Evolutionary conservation across 2,797 vertebrate species (phyloP), one percentile per base, ranked within the genome.

Genomic region (Coreius guichenoti): DNA sequence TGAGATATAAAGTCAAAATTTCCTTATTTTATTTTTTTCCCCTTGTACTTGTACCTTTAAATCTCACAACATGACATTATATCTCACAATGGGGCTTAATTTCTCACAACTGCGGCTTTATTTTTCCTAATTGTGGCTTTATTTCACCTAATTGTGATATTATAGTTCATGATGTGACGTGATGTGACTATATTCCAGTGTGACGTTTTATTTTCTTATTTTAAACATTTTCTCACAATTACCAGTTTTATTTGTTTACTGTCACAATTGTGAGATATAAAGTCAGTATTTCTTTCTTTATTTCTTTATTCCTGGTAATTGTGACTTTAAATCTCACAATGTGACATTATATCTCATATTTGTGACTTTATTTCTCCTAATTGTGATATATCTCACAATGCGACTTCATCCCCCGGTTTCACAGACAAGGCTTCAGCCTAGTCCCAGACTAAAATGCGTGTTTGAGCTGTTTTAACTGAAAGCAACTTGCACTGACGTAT

Each of bases 231-330:
- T 80, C 63, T 47, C 9, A 68, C 19, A 68, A 23, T 23, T 23
- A 80, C 19, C 6, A 5, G 43, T 68, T 67, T 67, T 49, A 17
- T 26, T 78, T n/a, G 8, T 61, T 78, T 5, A 36, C 12, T 58
- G 12, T n/a, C 54, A 77, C 33, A 58, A 36, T 39, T 77, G 17
- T 23, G 33, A 39, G 36, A 39, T 17, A 43, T 17, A 39, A 39
- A 58, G 51, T 36, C 23, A 43, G 75, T 5, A 17, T 36, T 77
- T 39, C 23, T 13, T 14, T n/a, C 9, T 58, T 9, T 61, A 39
- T 36, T 77, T 58, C 51, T 77, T 77, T 26, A n/a, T 58, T 61
- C 4, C 8, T 77, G 8, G 54, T 77, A 77, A 23, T 43, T 77
- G 23, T 26, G 54, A 77, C 23, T 58, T 39, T 17, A 58, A 58